Base-by-base conservation (phyloP, 2,113 vertebrate species). In the Silurus asotus region DNA sequence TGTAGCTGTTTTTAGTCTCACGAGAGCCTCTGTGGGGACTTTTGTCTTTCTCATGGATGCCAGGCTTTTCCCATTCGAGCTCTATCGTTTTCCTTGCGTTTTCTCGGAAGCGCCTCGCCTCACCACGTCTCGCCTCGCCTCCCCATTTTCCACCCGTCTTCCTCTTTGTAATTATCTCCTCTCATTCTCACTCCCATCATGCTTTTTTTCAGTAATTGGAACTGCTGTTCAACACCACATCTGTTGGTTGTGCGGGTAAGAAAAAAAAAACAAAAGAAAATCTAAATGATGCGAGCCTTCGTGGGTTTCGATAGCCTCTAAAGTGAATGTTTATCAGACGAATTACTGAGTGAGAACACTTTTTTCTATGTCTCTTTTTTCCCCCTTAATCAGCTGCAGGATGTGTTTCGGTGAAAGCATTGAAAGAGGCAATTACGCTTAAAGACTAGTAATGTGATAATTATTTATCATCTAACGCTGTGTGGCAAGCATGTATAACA, bases 141-240 rank as follows among this genome's bases (percentile, higher is more conserved):
- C 81, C 88, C 75, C 85, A 80, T 91, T 94, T 91, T 94, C 92
- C 91, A 91, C 88, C 85, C 92, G 90, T 89, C 91, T 92, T 93
- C 86, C 87, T 89, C 88, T 87, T 82, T 92, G 88, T 92, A 93
- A 94, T 94, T 93, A 94, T 93, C 88, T 86, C 85, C 87, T 89
- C 89, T 88, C 92, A 92, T 92, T 91, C 85, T 85, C 89, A 93
- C 91, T 90, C 48, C 59, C 61, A 48, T 65, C 15, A 20, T 67
- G 61, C 25, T 65, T 82, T 77, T 20, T 53, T 53, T 88, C 91
- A 88, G 89, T 92, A 92, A 95, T 93, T 92, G 91, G 89, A 92
- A 75, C 89, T 90, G 90, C 88, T 93, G 91, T 92, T 92, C 89
- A 90, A 91, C 89, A 90, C 88, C 88, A 91, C 92, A 94, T 93